Percentiles rank a stretch among this genome's conserved stretches.
Evolutionary conservation across 2,797 vertebrate species (phyloP).

Genomic region (Sparus aurata): DNA sequence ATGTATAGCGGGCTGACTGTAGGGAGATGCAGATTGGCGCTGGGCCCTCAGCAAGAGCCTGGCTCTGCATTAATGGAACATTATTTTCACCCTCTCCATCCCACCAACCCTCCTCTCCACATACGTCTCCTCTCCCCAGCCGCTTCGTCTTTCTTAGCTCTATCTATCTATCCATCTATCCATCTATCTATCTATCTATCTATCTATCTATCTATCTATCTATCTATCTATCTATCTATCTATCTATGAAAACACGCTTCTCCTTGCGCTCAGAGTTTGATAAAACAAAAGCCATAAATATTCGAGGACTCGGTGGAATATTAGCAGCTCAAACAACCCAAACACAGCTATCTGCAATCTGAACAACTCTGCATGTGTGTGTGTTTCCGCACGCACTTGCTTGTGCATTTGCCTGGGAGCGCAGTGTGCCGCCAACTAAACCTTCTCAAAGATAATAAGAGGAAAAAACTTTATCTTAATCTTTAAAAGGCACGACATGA

Average conservation of each 20-base stretch:
- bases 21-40: conserved; percentile 85
- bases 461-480: conserved; percentile 80
- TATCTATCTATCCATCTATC: conserved; percentile 15
- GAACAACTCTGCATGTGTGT: conserved; percentile 46
- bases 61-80: conserved; percentile 83
- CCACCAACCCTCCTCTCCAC: conserved; percentile 28
- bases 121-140: conserved; percentile 9
- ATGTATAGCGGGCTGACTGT: conserved; percentile 85
- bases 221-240: conserved; percentile 18
- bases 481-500: conserved; percentile 79
- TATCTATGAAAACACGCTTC: conserved; percentile 26
- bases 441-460: conserved; percentile 80
- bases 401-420: conserved; percentile 67
- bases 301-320: conserved; percentile 71
- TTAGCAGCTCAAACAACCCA: conserved; percentile 76
- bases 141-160: not conserved
- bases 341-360: conserved; percentile 74
- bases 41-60: conserved; percentile 76
- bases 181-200: conserved; percentile 25
- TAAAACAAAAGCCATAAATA: conserved; percentile 76
- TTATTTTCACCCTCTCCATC: conserved; percentile 70
- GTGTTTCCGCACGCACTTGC: conserved; percentile 13
- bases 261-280: conserved; percentile 42
- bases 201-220: conserved; percentile 16
- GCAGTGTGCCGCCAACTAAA: conserved; percentile 75